Conservation (phyloP, 2,797 vertebrate genomes). For the Brachymystax lenok region DNA sequence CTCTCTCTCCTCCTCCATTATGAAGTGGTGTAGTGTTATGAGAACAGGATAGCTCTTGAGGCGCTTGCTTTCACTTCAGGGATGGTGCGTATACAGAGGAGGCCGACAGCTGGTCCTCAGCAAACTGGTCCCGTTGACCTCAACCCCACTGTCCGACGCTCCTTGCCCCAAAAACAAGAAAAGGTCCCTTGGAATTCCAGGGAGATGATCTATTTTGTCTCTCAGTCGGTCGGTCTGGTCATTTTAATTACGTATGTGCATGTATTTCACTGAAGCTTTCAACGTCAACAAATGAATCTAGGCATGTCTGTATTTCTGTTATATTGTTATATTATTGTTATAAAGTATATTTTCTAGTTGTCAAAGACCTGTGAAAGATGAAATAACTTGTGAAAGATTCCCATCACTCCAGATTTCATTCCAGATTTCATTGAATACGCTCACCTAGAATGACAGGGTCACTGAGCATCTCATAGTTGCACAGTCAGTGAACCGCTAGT, state of each 20-base stretch:
- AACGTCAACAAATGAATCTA: neutral
- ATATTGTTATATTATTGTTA: neutral
- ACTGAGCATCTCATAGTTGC: constrained; percentile 12
- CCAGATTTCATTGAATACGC: constrained; percentile 1
- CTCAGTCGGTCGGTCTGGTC: constrained; percentile 48
- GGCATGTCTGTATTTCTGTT: neutral
- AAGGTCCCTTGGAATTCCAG: constrained; percentile 71
- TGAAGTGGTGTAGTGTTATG: constrained; percentile 65
- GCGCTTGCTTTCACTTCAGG: constrained; percentile 71
- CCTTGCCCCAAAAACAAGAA: constrained; percentile 64
- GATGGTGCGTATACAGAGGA: constrained; percentile 75
- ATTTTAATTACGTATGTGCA: constrained; percentile 18
- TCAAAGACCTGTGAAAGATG: neutral
- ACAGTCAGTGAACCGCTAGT: constrained; percentile 13
- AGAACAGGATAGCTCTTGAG: constrained; percentile 75
- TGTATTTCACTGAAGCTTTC: constrained; percentile 1
- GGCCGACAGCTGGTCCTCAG: constrained; percentile 77
- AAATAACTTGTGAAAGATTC: neutral
- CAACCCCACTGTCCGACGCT: constrained; percentile 76
- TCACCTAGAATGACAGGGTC: constrained; percentile 23
- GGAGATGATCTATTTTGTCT: constrained; percentile 76
- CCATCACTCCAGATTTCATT: neutral
- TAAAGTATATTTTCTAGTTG: neutral
- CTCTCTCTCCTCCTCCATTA: constrained; percentile 50
- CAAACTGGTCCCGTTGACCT: constrained; percentile 80